Base-by-base conservation (phyloP, 2,113 vertebrate species). In the Nyctibius bracteatus region DNA sequence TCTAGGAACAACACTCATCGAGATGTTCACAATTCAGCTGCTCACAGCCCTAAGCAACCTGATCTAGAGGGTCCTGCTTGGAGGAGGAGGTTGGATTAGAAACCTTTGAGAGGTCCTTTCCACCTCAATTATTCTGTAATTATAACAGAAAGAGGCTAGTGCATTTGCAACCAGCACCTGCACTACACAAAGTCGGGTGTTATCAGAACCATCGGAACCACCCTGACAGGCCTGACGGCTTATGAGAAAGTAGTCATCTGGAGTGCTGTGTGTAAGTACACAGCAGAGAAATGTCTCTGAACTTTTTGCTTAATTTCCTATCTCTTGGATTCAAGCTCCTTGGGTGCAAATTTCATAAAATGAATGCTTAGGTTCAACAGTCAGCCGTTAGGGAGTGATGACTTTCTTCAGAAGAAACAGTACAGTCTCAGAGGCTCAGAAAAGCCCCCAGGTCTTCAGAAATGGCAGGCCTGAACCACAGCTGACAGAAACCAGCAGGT, bases 111-210 rank as follows among this genome's bases (percentile, higher is more conserved):
- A 66, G n/a, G 22, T 65, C 15, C 18, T 31, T 67, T 73, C 35
- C 28, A 28, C 31, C 24, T 77, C 24, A 12, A 6, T 71, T 47
- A 47, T 16, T 54, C 57, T 77, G 55, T 21, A 75, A 37, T 49
- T 43, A 54, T 49, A 71, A 55, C 4, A 85, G 71, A 44, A 75
- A 49, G 23, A 71, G 21, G 39, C 12, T 51, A 21, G 9, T 55
- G 22, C 8, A 18, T 66, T 75, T 71, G 39, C 44, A 81, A 24
- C 4, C 12, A 8, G 68, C 35, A 66, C 17, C 20, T 70, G 44
- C 0, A 0, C 61, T 84, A 46, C 67, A 25, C 73, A 70, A 92
- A 85, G 22, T 15, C 1, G 0, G 18, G n/a, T 52, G 55, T 62
- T 87, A 63, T 22, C 44, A 59, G 79, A 91, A 65, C 37, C 30